Conservation (phyloP, 1,140 invertebrate genomes). For the Drosophila parabipectinata region DNA sequence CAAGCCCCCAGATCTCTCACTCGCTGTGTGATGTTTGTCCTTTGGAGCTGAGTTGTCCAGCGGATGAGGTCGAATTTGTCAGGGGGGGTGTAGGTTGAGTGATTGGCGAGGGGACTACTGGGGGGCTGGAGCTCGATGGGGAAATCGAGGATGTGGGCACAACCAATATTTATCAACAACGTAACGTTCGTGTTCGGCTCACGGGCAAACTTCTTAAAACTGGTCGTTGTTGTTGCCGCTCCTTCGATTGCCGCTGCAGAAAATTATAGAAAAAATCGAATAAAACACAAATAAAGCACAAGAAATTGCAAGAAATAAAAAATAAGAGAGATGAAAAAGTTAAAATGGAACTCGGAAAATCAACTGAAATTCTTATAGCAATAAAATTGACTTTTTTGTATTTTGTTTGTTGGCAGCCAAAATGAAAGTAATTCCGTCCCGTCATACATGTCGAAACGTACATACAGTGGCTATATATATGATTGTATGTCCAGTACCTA, state of each 20-base stretch:
- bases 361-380: slow-evolving; percentile 43
- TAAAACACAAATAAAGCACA: slow-evolving; percentile 57
- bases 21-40: slow-evolving; percentile 39
- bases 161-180: slow-evolving; percentile 79
- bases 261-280: slow-evolving; percentile 77
- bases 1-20: not conserved
- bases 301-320: slow-evolving; percentile 53
- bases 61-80: slow-evolving; percentile 26
- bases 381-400: slow-evolving; percentile 70
- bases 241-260: slow-evolving; percentile 46
- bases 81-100: not conserved
- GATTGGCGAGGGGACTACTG: slow-evolving; percentile 1
- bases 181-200: slow-evolving; percentile 71
- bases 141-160: slow-evolving; percentile 35
- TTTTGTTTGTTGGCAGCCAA: slow-evolving; percentile 67
- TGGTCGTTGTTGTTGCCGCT: slow-evolving; percentile 24
- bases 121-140: not conserved
- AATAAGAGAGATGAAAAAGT: not conserved
- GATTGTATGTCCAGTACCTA: slow-evolving; percentile 15
- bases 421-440: slow-evolving; percentile 63
- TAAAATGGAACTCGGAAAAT: slow-evolving; percentile 34
- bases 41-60: slow-evolving; percentile 42
- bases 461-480: slow-evolving; percentile 6
- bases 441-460: slow-evolving; percentile 23
- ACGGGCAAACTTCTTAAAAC: slow-evolving; percentile 76